A percentile compares a stretch with the other conserved stretches of the same genome.
Conservation (phyloP, 2,888 invertebrate genomes). For the Alviniconcha strummeri region DNA sequence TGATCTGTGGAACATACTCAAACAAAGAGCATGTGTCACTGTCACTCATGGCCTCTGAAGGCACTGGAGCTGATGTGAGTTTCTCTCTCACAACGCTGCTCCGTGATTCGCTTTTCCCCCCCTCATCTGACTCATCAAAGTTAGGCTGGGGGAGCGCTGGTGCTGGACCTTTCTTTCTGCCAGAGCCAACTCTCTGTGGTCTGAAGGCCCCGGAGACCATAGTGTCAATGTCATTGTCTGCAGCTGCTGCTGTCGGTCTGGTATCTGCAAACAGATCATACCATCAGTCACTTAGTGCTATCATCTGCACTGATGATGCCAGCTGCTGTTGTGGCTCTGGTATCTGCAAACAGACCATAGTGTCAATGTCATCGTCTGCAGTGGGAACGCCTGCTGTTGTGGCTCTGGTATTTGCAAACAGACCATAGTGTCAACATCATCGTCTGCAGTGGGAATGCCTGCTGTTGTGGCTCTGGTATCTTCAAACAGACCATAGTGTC, state of each 20-base stretch:
- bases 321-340: background rate
- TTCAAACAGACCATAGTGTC: too few relatives aligned
- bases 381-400: too few relatives aligned
- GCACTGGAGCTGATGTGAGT: background rate
- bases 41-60: constrained; percentile 38
- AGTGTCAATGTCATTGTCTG: background rate
- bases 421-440: too few relatives aligned
- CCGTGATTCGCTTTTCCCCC: constrained; percentile 26
- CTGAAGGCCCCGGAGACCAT: background rate
- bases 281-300: background rate
- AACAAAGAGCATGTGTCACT: constrained; percentile 54
- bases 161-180: background rate
- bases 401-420: too few relatives aligned
- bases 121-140: constrained; percentile 51
- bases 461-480: too few relatives aligned
- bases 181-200: background rate
- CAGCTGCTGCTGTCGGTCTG: background rate
- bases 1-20: constrained; percentile 44
- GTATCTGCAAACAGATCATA: background rate
- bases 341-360: too few relatives aligned
- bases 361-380: too few relatives aligned
- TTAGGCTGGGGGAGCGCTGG: constrained; percentile 48
- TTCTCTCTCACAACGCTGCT: constrained; percentile 13
- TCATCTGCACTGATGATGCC: background rate
- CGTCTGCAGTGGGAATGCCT: too few relatives aligned